Evolutionary conservation across 1,140 invertebrate genomes (phyloP), one percentile per base, ranked within the genome.

Genomic region (Drosophila cardini): DNA sequence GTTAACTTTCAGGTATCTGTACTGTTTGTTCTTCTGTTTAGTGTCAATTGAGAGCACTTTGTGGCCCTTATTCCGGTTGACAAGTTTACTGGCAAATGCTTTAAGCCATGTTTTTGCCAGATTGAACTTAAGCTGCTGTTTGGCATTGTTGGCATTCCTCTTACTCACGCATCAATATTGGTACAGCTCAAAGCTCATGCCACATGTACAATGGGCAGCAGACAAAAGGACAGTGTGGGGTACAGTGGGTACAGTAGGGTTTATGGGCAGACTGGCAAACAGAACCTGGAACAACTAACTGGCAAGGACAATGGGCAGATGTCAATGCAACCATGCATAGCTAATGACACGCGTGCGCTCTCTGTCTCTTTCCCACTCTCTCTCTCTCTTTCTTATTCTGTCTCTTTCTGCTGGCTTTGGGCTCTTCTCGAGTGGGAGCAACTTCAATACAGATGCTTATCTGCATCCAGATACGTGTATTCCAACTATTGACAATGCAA

Each of bases 221-320:
- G 45, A 11, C 48, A 45, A 21, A 21, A 38, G 50, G 69, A 10
- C 42, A 32, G 56, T 42, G 46, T 46, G 13, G 18, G 13, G 65
- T 68, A 70, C 45, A 76, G 36, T 32, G 13, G 16, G 15, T 13
- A 16, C 3, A 43, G 42, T 3, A 16, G 16, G 15, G 10, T 1
- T 16, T 8, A 7, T 16, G 13, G n/a, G 43, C 42, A 43, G 2
- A 15, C 11, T 1, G 13, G 8, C 1, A 3, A 4, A 18, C 45
- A 48, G 21, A 21, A 3, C 21, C 3, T 2, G 21, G 21, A 21
- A n/a, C 11, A 26, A 30, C 4, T 5, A 16, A 68, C 15, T 10
- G 40, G 42, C 78, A 78, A 79, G 83, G 78, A 76, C 83, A 87
- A 83, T 83, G 72, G 76, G 46, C 75, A 69, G 61, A 57, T 68